Base-by-base conservation (phyloP, 2,797 vertebrate species). In the Muscicapa comitata region DNA sequence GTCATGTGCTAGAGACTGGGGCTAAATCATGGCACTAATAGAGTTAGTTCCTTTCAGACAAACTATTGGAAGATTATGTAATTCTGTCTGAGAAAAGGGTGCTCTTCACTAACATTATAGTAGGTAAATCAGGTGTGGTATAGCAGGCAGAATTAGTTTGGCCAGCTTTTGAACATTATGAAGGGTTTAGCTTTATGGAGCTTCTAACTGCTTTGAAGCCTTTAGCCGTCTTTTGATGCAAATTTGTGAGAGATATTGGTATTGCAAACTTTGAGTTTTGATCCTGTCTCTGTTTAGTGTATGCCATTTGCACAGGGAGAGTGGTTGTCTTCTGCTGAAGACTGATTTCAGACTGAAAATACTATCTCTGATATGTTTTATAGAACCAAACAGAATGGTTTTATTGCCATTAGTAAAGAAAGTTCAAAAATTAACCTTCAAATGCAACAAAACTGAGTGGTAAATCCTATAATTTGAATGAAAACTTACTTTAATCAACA, bases 1-100 rank as follows among this genome's bases (percentile, higher is more conserved):
- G 95, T 97, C 82, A 95, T 77, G 29, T 95, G 91, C 89, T 97
- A 94, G 33, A 58, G 51, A 25, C 12, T 83, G 43, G 25, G 5
- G 25, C 29, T 83, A 45, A 70, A 45, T 29, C 15, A 11, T 9
- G 3, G 6, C 10, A 4, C 14, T 58, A 11, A 24, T 21, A 37
- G 38, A 24, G 26, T 17, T 88, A 18, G 26, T 17, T 88, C 8
- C 26, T 83, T 70, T 77, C 40, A 43, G 45, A 48, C 11, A 42
- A 87, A 20, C 12, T 42, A 2, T 3, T 54, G 13, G 26, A 67
- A 78, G 67, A 35, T 6, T 14, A 2, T 17, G 1, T 29, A 6
- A 33, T 11, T 45, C 40, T 63, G 1, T 42, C 21, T 29, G 9
- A 67, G 43, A 38, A 51, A 71, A 66, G 12, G 7, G 1, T 29